Evolutionary conservation across 1,140 invertebrate genomes (phyloP).

Genomic region (Leptopilina clavipes): DNA sequence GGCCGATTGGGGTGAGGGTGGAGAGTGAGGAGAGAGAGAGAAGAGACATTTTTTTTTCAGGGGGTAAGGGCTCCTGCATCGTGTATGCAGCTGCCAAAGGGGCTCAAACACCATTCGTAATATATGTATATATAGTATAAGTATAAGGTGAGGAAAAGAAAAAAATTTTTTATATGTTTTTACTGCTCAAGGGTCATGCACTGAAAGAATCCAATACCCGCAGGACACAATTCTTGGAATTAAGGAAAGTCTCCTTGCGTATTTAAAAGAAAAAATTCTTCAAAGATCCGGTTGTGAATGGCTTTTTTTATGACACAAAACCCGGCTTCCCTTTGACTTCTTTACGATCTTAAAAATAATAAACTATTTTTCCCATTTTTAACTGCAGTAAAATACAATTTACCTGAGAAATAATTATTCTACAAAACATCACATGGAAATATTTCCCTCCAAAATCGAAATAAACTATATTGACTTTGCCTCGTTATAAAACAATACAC

Average conservation of each 20-base stretch:
- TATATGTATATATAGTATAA: neutral
- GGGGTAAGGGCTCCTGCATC: slow-evolving; percentile 40
- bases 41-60: neutral
- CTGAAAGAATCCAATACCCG: slow-evolving; percentile 6
- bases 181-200: slow-evolving; percentile 2
- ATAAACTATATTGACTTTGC: too few relatives aligned
- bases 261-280: neutral
- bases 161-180: neutral
- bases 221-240: neutral
- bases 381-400: too few relatives aligned
- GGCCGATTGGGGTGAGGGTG: slow-evolving; percentile 45
- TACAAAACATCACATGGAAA: too few relatives aligned
- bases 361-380: too few relatives aligned
- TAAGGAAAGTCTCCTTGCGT: neutral
- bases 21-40: slow-evolving; percentile 38
- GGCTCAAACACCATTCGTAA: neutral
- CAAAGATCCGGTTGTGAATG: neutral
- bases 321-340: neutral
- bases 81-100: slow-evolving; percentile 49
- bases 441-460: too few relatives aligned
- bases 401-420: too few relatives aligned
- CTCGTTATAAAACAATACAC: too few relatives aligned
- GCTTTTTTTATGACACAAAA: neutral
- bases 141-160: neutral
- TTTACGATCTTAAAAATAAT: neutral